Evolutionary conservation across 2,797 vertebrate species (phyloP).

Genomic region (Halcyon leucocephala): DNA sequence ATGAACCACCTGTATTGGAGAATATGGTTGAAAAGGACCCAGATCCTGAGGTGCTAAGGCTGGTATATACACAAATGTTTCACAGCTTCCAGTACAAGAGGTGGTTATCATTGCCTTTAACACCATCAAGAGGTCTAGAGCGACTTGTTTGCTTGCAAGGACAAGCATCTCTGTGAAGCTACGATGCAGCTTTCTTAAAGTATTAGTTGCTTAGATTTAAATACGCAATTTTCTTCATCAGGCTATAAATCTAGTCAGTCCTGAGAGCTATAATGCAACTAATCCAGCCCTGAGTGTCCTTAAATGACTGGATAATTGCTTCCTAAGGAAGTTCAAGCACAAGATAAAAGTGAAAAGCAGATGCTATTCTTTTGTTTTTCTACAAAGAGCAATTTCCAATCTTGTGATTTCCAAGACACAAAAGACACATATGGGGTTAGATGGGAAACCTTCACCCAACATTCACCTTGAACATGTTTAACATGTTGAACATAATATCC

Average conservation of each 20-base stretch:
- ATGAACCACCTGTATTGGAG: not conserved
- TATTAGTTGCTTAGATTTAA: not conserved
- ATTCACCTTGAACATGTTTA: not conserved
- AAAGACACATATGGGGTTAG: not conserved
- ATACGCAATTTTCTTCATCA: not conserved
- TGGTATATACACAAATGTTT: not conserved
- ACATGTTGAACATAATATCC: not conserved
- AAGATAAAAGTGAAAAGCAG: not conserved
- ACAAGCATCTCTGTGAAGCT: not conserved
- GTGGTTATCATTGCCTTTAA: not conserved
- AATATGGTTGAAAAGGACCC: not conserved
- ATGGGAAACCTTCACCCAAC: not conserved
- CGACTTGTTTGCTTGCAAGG: fast-evolving
- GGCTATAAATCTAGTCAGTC: not conserved
- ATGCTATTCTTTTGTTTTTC: not conserved
- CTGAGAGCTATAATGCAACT: not conserved
- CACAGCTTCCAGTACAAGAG: not conserved
- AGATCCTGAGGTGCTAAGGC: not conserved
- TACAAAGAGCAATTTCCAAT: not conserved
- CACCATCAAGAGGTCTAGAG: not conserved
- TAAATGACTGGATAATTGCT: not conserved
- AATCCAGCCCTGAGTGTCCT: not conserved
- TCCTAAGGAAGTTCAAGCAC: not conserved
- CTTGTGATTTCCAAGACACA: not conserved
- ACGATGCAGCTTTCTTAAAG: not conserved